Percentiles rank a stretch among this genome's conserved stretches.
Evolutionary conservation across 2,888 invertebrate genomes (phyloP).

Genomic region (Aphidius colemani): DNA sequence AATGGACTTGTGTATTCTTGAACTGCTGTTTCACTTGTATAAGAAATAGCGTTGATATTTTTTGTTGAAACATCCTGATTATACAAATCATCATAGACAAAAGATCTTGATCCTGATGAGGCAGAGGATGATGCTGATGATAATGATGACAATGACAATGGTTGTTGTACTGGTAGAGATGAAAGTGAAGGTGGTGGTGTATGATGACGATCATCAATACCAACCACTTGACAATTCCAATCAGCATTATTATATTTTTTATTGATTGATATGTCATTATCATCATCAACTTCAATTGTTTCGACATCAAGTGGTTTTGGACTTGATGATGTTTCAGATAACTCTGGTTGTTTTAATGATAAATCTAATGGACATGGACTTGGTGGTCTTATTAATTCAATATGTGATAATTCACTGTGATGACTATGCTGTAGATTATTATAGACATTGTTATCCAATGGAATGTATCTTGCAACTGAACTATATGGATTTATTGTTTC

Average conservation of each 20-base stretch:
- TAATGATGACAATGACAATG: slow-evolving; percentile 8
- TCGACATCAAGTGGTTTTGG: slow-evolving; percentile 37
- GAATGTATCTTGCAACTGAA: slow-evolving; percentile 42
- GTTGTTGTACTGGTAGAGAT: slow-evolving; percentile 22
- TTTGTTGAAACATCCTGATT: too few species aligned
- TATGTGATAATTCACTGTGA: slow-evolving; percentile 24
- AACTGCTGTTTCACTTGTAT: slow-evolving; percentile 17
- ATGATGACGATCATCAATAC: too few species aligned
- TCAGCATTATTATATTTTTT: too few species aligned
- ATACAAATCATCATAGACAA: too few species aligned
- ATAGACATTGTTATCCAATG: slow-evolving; percentile 41
- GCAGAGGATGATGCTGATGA: too few species aligned
- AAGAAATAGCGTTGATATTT: too few species aligned
- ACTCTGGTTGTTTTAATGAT: slow-evolving; percentile 65
- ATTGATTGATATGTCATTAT: slow-evolving; percentile 12
- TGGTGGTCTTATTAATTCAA: slow-evolving; percentile 36
- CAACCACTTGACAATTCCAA: slow-evolving; percentile 16
- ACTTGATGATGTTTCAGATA: slow-evolving; percentile 37
- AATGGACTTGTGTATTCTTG: slow-evolving; percentile 34
- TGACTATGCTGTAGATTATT: slow-evolving; percentile 32
- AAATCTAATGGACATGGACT: slow-evolving; percentile 72
- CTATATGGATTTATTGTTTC: slow-evolving; percentile 45
- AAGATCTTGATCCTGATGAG: too few species aligned
- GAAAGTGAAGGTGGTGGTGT: slow-evolving; percentile 20
- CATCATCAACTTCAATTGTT: slow-evolving; percentile 47